Base-by-base conservation (phyloP, 1,140 invertebrate species). In the Lordiphosa stackelbergi region DNA sequence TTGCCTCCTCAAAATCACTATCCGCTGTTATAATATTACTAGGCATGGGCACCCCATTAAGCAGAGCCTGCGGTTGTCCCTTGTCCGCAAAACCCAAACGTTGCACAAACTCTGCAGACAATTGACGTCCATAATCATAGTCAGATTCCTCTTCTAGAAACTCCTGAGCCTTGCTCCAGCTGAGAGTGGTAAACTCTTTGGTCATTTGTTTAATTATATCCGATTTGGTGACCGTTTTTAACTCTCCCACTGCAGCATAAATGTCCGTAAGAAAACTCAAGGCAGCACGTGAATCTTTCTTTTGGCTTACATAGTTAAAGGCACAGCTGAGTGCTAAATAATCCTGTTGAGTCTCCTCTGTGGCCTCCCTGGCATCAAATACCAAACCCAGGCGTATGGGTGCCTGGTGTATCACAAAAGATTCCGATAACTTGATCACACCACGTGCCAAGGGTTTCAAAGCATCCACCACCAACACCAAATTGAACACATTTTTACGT, bases 401-500 rank as follows among this genome's bases (percentile, higher is more conserved):
- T 9, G 97, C 95, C 55, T 93, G 93, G 87, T 99, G 96, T 35
- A 95, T 91, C 61, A 96, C 93, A 79, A 99, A 95, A 2, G 96
- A 97, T 89, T 99, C 96, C 1, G 94, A 93, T 62, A 98, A 90
- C 88, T 95, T 94, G 28, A 99, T 87, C 3, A 99, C 88, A 28
- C 93, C 92, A 41, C 91, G 90, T 2, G 94, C 92, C 13, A 91
- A 88, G 12, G 89, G 85, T n/a, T 92, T 91, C 2, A 93, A 89
- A 5, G 97, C 97, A 89, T 99, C 95, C 24, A 98, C 91, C 13
- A 98, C 91, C 43, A 98, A 90, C 9, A 98, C 94, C 85, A 98
- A 88, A 89, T 97, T 96, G 84, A 97, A 99, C 13, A 99, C 91
- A 90, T 99, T 99, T 73, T 96, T 95, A 22, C 95, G 92, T 64